A percentile compares a stretch with the other conserved stretches of the same genome.
These are phyloP conservation scores for Lepus americanus DNA, from an alignment of 2,113 vertebrate genomes.

Conservation along the genomic window DNA sequence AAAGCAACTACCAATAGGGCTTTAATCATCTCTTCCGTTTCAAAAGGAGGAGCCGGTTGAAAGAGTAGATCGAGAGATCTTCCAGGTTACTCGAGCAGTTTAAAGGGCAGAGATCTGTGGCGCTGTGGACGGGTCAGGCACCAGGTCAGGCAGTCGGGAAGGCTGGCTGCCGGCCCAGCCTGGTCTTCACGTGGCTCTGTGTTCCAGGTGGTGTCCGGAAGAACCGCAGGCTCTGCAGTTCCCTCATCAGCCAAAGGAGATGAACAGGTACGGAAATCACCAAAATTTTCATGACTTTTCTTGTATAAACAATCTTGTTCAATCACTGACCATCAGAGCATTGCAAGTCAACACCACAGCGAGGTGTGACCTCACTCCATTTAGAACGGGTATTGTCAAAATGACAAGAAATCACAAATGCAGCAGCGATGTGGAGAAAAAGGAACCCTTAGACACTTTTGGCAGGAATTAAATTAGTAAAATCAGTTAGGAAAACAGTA, in stretches of 20 bases:
- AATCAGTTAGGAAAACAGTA: not conserved
- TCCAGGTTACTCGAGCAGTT: not conserved
- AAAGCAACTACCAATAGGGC: not conserved
- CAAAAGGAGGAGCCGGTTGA: not conserved
- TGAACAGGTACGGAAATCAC: not conserved
- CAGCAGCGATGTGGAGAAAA: not conserved
- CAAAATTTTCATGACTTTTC: not conserved
- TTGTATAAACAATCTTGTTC: conserved; percentile 3
- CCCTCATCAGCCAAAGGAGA: not conserved
- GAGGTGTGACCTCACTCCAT: not conserved
- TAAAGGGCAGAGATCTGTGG: not conserved
- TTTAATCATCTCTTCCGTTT: not conserved
- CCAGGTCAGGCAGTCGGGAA: not conserved
- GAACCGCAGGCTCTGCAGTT: not conserved
- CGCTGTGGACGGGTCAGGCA: not conserved
- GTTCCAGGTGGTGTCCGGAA: not conserved
- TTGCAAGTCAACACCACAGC: not conserved
- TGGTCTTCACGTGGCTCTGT: not conserved
- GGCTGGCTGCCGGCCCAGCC: not conserved
- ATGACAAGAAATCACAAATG: not conserved
- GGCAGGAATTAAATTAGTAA: not conserved
- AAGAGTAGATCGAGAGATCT: not conserved
- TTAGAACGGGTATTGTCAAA: not conserved
- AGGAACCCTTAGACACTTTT: not conserved
- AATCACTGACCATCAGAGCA: not conserved